Conservation (phyloP, 2,113 vertebrate genomes). For the Petromus typicus region DNA sequence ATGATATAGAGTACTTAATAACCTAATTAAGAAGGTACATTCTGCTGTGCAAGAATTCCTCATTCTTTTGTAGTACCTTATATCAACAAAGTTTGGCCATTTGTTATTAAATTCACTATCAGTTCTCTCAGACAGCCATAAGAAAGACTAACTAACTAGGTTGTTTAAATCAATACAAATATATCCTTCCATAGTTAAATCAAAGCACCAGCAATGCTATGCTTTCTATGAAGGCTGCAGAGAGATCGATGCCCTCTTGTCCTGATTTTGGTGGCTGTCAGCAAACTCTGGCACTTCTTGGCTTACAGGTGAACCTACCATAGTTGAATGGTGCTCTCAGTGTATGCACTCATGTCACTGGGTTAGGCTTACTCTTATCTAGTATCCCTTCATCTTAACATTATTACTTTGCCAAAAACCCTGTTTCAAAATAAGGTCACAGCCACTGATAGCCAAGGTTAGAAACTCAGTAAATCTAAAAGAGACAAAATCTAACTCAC, state of each 20-base stretch:
- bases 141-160: background rate
- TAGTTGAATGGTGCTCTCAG: background rate
- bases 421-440: background rate
- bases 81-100: background rate
- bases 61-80: background rate
- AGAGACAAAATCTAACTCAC: background rate
- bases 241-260: background rate
- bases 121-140: background rate
- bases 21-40: background rate
- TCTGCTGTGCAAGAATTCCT: background rate
- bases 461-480: background rate
- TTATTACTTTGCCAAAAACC: background rate
- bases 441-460: background rate
- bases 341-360: background rate
- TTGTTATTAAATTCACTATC: background rate
- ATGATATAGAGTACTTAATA: background rate
- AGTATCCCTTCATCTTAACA: background rate
- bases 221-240: background rate
- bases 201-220: background rate
- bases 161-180: background rate
- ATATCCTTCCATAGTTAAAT: background rate
- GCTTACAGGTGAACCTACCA: background rate
- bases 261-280: background rate
- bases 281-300: background rate
- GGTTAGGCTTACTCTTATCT: background rate